Base-by-base conservation (phyloP, 1,140 invertebrate species). In the Lutraria rhynchaena region DNA sequence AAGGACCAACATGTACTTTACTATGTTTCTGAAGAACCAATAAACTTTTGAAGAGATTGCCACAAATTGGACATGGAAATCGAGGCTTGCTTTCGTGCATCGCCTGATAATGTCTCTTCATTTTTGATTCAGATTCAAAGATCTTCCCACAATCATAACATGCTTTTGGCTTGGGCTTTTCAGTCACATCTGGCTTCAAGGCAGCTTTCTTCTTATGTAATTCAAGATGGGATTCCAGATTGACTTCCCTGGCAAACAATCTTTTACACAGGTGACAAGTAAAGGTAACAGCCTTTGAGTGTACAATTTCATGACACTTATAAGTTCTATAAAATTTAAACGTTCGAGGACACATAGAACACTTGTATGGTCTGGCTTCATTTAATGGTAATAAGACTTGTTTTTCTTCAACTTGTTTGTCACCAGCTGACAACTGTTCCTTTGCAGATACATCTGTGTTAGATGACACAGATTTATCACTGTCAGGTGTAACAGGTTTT, bases 301-400 rank as follows among this genome's bases (percentile, higher is more conserved):
- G 73, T 31, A 75, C 73, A 46, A 75, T 49, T 51, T 75, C 73
- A 75, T 75, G 73, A 31, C 73, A 75, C 49, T 58, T 75, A 27
- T 60, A 75, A 0, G 73, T 75, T 33, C 57, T 75, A n/a, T 75
- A 75, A 61, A 61, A 75, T 63, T 75, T 75, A 24, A 75, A 75
- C 3, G 73, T 75, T 9, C 73, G 55, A 29, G 73, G 73, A 44
- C 73, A 75, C 73, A 75, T 75, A 22, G 73, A 75, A 49, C 73
- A 75, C 31, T 75, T 75, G 29, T 75, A 75, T 5, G 73, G 73
- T 37, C 73, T 61, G 27, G 57, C 33, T 33, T 60, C 73, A 75
- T 61, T 75, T 24, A 13, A 19, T 11, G 73, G n/a, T 9, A 33
- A 35, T 15, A 33, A 63, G 27, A 33, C 31, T 22, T 41, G 5